Evolutionary conservation across 2,888 invertebrate genomes (phyloP).

Genomic region (Ectemnius continuus): DNA sequence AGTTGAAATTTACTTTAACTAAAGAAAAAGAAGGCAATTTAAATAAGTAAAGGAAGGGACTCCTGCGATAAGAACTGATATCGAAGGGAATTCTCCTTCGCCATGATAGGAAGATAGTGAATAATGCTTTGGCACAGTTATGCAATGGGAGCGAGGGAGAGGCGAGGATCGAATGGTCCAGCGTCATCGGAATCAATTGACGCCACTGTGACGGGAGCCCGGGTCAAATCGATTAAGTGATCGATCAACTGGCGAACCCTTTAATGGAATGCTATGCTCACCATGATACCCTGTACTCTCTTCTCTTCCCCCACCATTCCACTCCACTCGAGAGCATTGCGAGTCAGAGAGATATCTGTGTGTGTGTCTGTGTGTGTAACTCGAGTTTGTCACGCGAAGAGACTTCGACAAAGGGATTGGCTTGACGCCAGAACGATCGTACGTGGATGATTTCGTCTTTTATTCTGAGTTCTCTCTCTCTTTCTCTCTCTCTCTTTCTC

Average conservation of each 20-base stretch:
- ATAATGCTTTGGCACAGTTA: conserved; percentile 49
- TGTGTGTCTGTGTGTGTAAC: too few species aligned
- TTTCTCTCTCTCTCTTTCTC: background rate
- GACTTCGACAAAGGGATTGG: conserved; percentile 45
- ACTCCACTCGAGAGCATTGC: too few species aligned
- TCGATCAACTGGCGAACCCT: conserved; percentile 54
- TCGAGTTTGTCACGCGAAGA: conserved; percentile 41
- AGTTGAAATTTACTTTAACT: too few species aligned
- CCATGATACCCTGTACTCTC: background rate
- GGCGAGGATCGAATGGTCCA: conserved; percentile 37
- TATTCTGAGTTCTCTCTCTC: conserved; percentile 1
- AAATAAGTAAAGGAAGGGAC: too few species aligned
- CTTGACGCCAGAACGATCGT: conserved; percentile 34
- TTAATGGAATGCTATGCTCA: conserved; percentile 13
- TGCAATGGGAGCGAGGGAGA: conserved; percentile 47
- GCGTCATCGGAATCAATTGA: conserved; percentile 70
- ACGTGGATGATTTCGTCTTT: conserved; percentile 25
- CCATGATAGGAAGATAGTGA: background rate
- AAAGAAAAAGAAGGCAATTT: too few species aligned
- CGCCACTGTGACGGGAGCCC: conserved; percentile 34
- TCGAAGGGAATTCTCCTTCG: too few species aligned
- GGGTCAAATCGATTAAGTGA: conserved; percentile 68
- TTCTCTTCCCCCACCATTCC: too few species aligned
- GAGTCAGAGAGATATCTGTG: too few species aligned
- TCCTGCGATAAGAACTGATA: too few species aligned